Evolutionary conservation across 2,113 vertebrate genomes (phyloP).

Genomic region (Romanogobio albipinnatus): DNA sequence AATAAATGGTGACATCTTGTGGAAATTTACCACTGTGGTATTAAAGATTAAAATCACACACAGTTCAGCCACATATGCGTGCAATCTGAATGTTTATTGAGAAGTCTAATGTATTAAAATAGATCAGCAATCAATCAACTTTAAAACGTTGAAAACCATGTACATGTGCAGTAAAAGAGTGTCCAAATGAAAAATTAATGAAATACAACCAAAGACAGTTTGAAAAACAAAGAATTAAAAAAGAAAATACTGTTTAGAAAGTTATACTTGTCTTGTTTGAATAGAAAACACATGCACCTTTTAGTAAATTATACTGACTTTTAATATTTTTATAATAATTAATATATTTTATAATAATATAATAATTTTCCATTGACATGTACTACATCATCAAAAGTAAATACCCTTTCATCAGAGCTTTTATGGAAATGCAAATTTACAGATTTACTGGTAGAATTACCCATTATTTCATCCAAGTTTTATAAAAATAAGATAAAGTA

Average conservation of each 20-base stretch:
- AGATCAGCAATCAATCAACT: not conserved
- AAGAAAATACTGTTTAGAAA: not conserved
- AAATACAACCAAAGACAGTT: not conserved
- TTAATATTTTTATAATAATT: no score
- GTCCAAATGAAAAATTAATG: not conserved
- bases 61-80: constrained; percentile 1
- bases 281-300: not conserved
- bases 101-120: not conserved
- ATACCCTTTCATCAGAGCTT: not conserved
- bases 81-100: not conserved
- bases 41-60: constrained; percentile 8
- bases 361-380: not conserved
- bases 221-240: not conserved
- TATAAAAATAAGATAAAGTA: constrained; percentile 32
- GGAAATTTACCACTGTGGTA: constrained; percentile 50
- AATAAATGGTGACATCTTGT: constrained; percentile 73
- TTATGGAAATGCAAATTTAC: not conserved
- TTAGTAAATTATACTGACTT: not conserved
- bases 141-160: not conserved
- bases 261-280: not conserved
- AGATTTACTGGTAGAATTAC: constrained; percentile 12
- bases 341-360: no score
- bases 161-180: not conserved
- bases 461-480: constrained; percentile 41
- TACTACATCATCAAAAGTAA: not conserved